These are phyloP conservation scores for Pseudopodoces humilis DNA, from an alignment of 2,113 vertebrate genomes.

Conservation along the genomic window DNA sequence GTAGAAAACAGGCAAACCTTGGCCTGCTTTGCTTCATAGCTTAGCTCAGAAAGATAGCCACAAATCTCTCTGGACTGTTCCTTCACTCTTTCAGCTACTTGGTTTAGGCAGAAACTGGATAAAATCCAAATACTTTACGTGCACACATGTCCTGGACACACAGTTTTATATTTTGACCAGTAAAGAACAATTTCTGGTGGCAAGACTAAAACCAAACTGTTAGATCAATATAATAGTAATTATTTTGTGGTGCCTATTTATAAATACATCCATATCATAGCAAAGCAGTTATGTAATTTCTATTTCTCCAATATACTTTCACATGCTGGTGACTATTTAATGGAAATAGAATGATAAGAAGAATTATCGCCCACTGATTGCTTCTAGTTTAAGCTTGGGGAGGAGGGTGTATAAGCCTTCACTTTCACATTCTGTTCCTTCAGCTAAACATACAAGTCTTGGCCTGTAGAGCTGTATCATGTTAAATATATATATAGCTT, in stretches of 20 bases:
- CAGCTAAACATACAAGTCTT: constrained; percentile 54
- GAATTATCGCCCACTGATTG: constrained; percentile 66
- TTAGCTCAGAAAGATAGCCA: background rate
- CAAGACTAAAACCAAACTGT: background rate
- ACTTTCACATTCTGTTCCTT: constrained; percentile 30
- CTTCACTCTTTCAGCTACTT: background rate
- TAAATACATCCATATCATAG: background rate
- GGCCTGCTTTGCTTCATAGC: background rate
- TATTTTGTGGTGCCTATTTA: background rate
- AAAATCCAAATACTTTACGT: background rate
- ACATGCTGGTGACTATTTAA: constrained; percentile 52
- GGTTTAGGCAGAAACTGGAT: background rate
- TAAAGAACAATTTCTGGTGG: background rate
- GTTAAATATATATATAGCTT: constrained; percentile 71
- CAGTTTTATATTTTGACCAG: background rate
- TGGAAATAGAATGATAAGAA: constrained; percentile 63
- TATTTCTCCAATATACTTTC: background rate
- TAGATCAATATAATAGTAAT: background rate
- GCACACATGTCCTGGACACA: background rate
- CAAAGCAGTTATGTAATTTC: constrained; percentile 1
- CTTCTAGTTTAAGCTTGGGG: constrained; percentile 68
- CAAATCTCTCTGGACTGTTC: background rate
- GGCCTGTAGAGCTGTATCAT: constrained; percentile 49
- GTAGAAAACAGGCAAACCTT: background rate
- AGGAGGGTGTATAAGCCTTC: constrained; percentile 42